phyloP scores from a whole-genome alignment of 1,140 invertebrate genomes.

The Anastatus disparis region DNA sequence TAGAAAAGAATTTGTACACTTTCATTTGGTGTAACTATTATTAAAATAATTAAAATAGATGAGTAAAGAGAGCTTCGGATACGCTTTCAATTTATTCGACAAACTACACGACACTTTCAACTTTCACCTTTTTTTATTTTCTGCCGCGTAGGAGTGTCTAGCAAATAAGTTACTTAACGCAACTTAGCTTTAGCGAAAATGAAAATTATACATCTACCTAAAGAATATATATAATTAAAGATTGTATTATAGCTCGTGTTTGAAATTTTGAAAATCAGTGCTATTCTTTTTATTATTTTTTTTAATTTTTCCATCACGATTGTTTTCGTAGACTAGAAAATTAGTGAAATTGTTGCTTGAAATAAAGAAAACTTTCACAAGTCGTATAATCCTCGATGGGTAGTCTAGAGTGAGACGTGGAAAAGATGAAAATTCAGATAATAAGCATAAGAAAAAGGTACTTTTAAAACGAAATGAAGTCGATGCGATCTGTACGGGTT shows the following conservation, averaged over 20 bases:
- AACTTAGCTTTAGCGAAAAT: too few relatives aligned
- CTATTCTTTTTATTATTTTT: conserved; percentile 20
- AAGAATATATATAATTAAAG: too few relatives aligned
- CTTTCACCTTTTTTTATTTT: conserved; percentile 20
- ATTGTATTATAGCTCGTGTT: too few relatives aligned
- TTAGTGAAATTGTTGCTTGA: conserved; percentile 26
- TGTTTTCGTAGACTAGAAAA: conserved; percentile 31
- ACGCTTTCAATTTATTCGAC: too few relatives aligned
- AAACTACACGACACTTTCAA: neutral
- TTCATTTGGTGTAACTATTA: too few relatives aligned
- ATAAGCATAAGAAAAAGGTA: neutral
- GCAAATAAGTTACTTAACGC: neutral
- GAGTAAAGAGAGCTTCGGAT: too few relatives aligned
- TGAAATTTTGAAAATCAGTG: conserved; percentile 27
- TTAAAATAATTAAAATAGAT: too few relatives aligned
- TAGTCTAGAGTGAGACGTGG: neutral
- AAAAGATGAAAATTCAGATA: conserved; percentile 27
- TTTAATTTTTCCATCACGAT: too few relatives aligned
- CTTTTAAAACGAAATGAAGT: conserved; percentile 10
- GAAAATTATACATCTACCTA: too few relatives aligned
- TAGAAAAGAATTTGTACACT: too few relatives aligned
- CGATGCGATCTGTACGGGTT: neutral
- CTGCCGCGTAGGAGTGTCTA: too few relatives aligned
- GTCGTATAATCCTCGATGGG: neutral
- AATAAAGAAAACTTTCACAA: conserved; percentile 30